These are phyloP conservation scores for Epirrhoe tristata DNA, from an alignment of 2,888 invertebrate species.

Conservation along the genomic window DNA sequence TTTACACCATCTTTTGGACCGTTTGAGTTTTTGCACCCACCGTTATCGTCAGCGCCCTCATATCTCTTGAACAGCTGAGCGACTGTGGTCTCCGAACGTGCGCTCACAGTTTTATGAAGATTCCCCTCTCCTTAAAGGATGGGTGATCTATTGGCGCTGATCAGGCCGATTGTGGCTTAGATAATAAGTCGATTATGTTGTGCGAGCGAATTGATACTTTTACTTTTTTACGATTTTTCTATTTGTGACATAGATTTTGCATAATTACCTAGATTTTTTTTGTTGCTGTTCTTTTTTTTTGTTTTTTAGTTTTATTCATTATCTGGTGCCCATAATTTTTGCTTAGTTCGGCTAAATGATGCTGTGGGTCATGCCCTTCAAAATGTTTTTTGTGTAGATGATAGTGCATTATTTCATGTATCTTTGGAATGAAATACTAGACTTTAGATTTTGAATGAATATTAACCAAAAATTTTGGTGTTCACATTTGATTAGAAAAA, in stretches of 20 bases:
- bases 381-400: too few species aligned
- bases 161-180: conserved; percentile 21
- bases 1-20: too few species aligned
- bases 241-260: background rate
- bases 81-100: conserved; percentile 58
- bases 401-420: too few species aligned
- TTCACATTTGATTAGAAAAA: too few species aligned
- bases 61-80: conserved; percentile 67
- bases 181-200: conserved; percentile 26
- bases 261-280: background rate
- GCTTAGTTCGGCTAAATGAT: too few species aligned
- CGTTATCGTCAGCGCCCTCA: conserved; percentile 76
- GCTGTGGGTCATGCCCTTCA: too few species aligned
- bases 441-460: too few species aligned
- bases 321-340: too few species aligned
- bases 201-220: conserved; percentile 3
- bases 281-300: too few species aligned
- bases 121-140: conserved; percentile 64
- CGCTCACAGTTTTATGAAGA: conserved; percentile 66
- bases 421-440: too few species aligned
- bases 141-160: conserved; percentile 17
- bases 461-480: too few species aligned
- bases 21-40: conserved; percentile 62
- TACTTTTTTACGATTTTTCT: background rate
- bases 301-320: too few species aligned